Percentiles rank a stretch among this genome's conserved stretches.
Evolutionary conservation across 2,797 vertebrate species (phyloP).

Genomic region (Dromococcyx pavoninus): DNA sequence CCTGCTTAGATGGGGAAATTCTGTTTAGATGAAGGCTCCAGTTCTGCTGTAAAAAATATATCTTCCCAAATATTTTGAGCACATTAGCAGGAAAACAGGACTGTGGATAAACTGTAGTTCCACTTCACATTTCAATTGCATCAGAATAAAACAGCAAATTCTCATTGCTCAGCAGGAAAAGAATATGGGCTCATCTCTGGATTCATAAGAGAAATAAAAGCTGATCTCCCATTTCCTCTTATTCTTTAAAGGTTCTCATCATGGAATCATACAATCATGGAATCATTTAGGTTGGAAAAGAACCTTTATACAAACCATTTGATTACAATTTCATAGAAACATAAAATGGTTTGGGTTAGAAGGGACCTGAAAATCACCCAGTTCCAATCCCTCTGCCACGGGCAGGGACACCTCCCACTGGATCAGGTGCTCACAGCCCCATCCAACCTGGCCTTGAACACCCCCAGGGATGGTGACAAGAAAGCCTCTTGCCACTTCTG

Average conservation of each 20-base stretch:
- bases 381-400: too few species aligned
- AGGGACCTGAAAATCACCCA: too few species aligned
- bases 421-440: too few species aligned
- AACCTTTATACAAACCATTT: neutral
- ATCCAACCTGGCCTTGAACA: too few species aligned
- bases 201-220: neutral
- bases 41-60: slow-evolving; percentile 26
- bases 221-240: neutral
- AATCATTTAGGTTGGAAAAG: too few species aligned
- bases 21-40: neutral
- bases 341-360: too few species aligned
- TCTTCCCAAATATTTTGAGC: slow-evolving; percentile 20
- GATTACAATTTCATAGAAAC: neutral
- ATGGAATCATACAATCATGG: neutral
- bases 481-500: neutral
- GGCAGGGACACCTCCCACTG: too few species aligned
- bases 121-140: neutral
- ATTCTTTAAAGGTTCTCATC: neutral
- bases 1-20: neutral
- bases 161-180: neutral
- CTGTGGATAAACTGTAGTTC: neutral
- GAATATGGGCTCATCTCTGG: neutral
- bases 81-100: neutral
- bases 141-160: neutral
- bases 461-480: neutral